Evolutionary conservation across 2,113 vertebrate genomes (phyloP).

Genomic region (Phoxinus phoxinus): DNA sequence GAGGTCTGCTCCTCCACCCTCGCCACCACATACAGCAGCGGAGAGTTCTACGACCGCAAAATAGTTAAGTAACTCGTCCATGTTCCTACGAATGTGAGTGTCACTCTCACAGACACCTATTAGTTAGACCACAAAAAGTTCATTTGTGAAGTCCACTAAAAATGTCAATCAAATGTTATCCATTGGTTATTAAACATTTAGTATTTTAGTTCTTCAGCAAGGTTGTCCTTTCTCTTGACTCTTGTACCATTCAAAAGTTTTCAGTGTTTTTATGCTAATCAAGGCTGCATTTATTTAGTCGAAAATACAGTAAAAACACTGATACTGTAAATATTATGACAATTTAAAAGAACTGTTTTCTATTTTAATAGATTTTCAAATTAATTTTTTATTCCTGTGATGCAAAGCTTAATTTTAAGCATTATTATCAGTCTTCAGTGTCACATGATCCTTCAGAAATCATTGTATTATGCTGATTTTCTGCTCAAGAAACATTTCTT

Average conservation of each 20-base stretch:
- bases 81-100: no score
- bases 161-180: not conserved
- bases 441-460: not conserved
- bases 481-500: not conserved
- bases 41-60: slow-evolving; percentile 87
- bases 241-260: no score
- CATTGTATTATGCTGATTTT: not conserved
- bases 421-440: not conserved
- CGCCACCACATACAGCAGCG: slow-evolving; percentile 91
- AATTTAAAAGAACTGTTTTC: no score
- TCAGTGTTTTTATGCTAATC: no score
- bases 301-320: no score
- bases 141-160: not conserved
- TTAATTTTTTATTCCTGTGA: not conserved
- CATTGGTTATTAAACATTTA: not conserved
- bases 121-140: not conserved
- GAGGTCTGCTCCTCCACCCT: slow-evolving; percentile 90
- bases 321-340: no score
- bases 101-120: no score
- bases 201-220: no score
- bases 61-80: slow-evolving; percentile 75
- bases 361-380: no score
- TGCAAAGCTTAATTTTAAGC: not conserved
- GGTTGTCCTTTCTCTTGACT: no score
- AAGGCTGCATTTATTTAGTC: no score